Percentiles rank a stretch among this genome's conserved stretches.
phyloP scores from a whole-genome alignment of 2,113 vertebrate species.

The Micromys minutus region DNA sequence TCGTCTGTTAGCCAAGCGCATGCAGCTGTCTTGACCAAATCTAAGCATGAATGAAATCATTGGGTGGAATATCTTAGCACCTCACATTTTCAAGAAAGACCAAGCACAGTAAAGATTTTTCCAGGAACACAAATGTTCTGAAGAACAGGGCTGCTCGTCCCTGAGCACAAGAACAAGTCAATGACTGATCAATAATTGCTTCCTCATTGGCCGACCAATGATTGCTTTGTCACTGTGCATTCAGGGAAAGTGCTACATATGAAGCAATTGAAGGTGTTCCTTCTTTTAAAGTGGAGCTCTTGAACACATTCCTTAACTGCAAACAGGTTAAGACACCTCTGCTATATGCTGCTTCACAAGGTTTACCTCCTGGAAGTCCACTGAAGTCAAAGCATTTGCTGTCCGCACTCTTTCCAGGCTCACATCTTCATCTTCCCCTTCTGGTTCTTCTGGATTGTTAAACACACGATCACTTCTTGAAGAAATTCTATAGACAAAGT shows the following conservation, averaged over 20 bases:
- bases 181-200: too few species aligned
- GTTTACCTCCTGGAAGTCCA: neutral
- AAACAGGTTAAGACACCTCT: neutral
- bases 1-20: neutral
- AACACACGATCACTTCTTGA: neutral
- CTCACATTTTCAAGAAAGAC: neutral
- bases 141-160: neutral
- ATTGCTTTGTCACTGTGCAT: too few species aligned
- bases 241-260: too few species aligned
- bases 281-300: neutral
- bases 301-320: neutral
- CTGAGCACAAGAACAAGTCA: neutral
- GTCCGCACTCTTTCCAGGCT: neutral
- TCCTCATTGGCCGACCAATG: too few species aligned
- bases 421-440: conserved; percentile 14
- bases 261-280: neutral
- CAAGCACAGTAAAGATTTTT: neutral
- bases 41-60: neutral
- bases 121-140: neutral
- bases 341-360: too few species aligned
- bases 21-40: neutral
- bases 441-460: neutral
- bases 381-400: neutral
- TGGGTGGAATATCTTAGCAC: neutral
- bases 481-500: neutral